These are phyloP conservation scores for Euschistus heros DNA, from an alignment of 1,140 invertebrate genomes.

Conservation along the genomic window DNA sequence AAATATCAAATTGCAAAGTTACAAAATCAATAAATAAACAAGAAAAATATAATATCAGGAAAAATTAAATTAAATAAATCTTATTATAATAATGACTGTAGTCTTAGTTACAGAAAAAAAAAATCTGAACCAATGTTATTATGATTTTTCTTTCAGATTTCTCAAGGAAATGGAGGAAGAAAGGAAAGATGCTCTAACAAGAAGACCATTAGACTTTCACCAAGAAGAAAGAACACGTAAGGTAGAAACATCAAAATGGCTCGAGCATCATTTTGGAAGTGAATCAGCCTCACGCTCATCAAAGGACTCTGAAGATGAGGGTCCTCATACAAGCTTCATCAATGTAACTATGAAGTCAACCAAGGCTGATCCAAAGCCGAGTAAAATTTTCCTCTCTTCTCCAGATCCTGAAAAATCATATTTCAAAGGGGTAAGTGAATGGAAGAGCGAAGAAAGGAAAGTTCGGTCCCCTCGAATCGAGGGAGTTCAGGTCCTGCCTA, in stretches of 20 bases:
- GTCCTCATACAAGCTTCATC: constrained; percentile 43
- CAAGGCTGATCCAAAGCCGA: constrained; percentile 31
- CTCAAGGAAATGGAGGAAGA: constrained; percentile 39
- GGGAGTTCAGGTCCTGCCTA: constrained; percentile 31
- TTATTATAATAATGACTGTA: too few relatives aligned
- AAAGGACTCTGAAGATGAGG: constrained; percentile 47
- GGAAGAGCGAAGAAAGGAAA: constrained; percentile 39
- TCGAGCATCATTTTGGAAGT: constrained; percentile 80
- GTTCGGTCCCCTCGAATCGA: constrained; percentile 16
- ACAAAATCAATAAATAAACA: too few relatives aligned
- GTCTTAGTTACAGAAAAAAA: too few relatives aligned
- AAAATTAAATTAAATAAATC: too few relatives aligned
- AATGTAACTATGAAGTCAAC: constrained; percentile 67
- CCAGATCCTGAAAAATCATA: constrained; percentile 36
- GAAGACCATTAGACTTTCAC: constrained; percentile 67
- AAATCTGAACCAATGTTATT: too few relatives aligned
- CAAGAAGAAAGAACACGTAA: constrained; percentile 79
- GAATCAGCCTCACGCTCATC: constrained; percentile 56
- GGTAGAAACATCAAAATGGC: constrained; percentile 78
- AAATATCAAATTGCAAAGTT: too few relatives aligned
- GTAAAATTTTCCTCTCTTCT: constrained; percentile 30
- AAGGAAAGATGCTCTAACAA: constrained; percentile 66
- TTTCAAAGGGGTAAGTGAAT: constrained; percentile 62
- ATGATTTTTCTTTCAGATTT: constrained; percentile 18
- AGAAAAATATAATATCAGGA: too few relatives aligned